phyloP scores from a whole-genome alignment of 2,888 invertebrate genomes.

The Microchrysa polita region DNA sequence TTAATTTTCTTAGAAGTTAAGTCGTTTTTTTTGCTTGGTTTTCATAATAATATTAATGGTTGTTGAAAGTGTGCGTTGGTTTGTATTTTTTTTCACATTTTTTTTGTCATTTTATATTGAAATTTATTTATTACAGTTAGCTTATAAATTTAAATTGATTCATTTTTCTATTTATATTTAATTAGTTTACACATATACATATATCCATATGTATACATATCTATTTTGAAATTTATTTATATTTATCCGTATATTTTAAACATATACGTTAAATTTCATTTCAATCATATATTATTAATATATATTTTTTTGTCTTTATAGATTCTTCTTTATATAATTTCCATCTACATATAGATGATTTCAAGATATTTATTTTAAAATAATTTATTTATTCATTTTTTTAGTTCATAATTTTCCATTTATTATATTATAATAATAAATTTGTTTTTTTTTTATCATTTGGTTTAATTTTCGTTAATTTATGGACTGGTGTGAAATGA shows the following conservation, averaged over 20 bases:
- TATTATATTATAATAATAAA: conserved; percentile 39
- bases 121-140: conserved; percentile 1
- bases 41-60: not conserved
- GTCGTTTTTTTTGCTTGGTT: not conserved
- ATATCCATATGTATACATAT: too few species aligned
- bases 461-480: not conserved
- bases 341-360: conserved; percentile 58
- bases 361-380: conserved; percentile 48
- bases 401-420: conserved; percentile 29
- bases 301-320: conserved; percentile 43
- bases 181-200: too few species aligned
- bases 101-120: conserved; percentile 23
- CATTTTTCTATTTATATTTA: conserved; percentile 27
- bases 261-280: conserved; percentile 55
- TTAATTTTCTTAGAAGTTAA: too few species aligned
- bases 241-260: conserved; percentile 55
- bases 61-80: conserved; percentile 36
- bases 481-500: not conserved
- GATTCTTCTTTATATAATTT: conserved; percentile 43
- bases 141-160: conserved; percentile 25
- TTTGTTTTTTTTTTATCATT: conserved; percentile 3
- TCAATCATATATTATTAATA: conserved; percentile 52
- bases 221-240: conserved; percentile 42
- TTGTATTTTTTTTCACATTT: conserved; percentile 8
- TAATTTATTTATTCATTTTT: conserved; percentile 24